These are phyloP conservation scores for Tyria jacobaeae DNA, from an alignment of 2,888 invertebrate genomes.

Conservation along the genomic window DNA sequence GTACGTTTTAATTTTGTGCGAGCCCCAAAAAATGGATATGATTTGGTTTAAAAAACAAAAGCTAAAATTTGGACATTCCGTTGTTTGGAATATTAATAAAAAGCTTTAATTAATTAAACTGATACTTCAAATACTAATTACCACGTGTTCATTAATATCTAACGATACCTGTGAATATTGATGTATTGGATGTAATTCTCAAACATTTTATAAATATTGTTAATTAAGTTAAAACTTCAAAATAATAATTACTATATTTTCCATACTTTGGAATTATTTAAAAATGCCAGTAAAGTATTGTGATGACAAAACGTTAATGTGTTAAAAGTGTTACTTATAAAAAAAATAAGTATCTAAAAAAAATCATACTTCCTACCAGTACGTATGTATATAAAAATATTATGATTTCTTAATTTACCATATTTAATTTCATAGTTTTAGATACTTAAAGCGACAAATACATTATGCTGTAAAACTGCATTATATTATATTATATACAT, in stretches of 20 bases:
- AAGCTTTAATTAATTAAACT: conserved; percentile 5
- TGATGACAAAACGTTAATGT: too few relatives aligned
- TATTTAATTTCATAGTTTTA: too few relatives aligned
- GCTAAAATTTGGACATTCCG: not conserved
- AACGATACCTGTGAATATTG: not conserved
- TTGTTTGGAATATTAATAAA: conserved; percentile 5
- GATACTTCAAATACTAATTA: conserved; percentile 5
- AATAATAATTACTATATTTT: not conserved
- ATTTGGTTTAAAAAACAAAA: conserved; percentile 6
- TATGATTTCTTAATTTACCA: too few relatives aligned
- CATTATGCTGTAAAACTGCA: not conserved
- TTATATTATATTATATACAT: too few relatives aligned
- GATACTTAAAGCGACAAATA: not conserved
- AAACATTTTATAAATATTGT: not conserved
- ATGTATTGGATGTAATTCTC: not conserved
- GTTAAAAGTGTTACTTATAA: too few relatives aligned
- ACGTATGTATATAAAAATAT: too few relatives aligned
- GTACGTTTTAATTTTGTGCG: not conserved
- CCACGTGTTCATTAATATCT: conserved; percentile 1
- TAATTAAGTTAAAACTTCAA: not conserved
- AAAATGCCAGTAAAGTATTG: too few relatives aligned
- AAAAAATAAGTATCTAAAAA: too few relatives aligned
- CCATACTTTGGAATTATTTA: too few relatives aligned
- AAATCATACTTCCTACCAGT: too few relatives aligned
- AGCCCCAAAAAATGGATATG: not conserved